Base-by-base conservation (phyloP, 2,888 invertebrate species). In the Dorcus parallelipipedus region DNA sequence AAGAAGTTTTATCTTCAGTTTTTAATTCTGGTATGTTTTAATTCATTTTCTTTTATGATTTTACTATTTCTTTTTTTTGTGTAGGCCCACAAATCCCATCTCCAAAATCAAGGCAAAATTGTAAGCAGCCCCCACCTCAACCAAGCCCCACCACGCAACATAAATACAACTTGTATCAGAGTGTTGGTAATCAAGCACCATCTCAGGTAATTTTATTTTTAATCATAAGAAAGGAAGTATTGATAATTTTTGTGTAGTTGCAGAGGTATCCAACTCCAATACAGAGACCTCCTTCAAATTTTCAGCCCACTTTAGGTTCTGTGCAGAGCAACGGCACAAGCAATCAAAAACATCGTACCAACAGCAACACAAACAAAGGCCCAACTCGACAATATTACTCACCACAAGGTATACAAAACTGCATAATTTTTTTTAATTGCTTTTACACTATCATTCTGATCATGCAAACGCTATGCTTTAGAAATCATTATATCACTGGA, bases 111-210 rank as follows among this genome's bases (percentile, higher is more conserved):
- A 78, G 82, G 54, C 77, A 76, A 68, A 80, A 79, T 59, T 77
- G 76, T 64, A 83, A 82, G 64, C 83, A 82, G 64, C 82, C 81
- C 52, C 82, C 81, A 59, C 81, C 81, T 10, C 83, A 83, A 64
- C 82, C 82, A 59, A 83, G 82, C 68, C 82, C 82, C 5, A 82
- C 82, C 3, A 71, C 76, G 8, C 83, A 82, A 67, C 81, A 82
- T 67, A 82, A 82, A 66, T 83, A 83, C 67, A 77, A 75, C 60
- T 77, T 81, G 62, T 82, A 82, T 73, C 82, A 80, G 71, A 76
- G 78, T 61, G 80, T 81, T 64, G 78, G 78, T 68, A 81, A 78
- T 72, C 81, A 79, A 72, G 79, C 78, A 70, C 73, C 71, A 50
- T 72, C 69, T 58, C 76, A 76, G 67, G 76, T 76, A 68, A 69